Percentiles rank a stretch among this genome's conserved stretches.
Conservation (phyloP, 37 sponge, comb jelly and placozoan genomes). For the Lycopodina hypogea region DNA sequence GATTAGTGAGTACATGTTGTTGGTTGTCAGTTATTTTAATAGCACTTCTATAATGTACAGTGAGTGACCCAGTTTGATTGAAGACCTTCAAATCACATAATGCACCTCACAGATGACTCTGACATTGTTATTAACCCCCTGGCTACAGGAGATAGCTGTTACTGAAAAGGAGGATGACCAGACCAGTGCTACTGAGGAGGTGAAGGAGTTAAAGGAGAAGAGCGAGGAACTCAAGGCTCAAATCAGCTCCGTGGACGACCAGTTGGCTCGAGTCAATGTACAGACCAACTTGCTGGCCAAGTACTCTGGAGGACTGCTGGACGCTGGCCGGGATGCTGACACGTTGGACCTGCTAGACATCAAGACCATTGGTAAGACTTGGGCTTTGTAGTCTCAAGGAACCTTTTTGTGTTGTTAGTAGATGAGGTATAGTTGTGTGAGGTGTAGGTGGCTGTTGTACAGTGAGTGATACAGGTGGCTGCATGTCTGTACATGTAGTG, state of each 20-base stretch:
- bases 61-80: too few species aligned
- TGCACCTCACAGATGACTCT: too few species aligned
- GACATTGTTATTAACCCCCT: not conserved
- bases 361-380: slow-evolving; percentile 41
- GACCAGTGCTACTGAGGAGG: slow-evolving; percentile 22
- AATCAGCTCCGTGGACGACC: slow-evolving; percentile 13
- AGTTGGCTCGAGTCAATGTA: not conserved
- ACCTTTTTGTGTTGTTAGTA: not conserved
- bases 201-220: slow-evolving; percentile 31
- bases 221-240: not conserved
- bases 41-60: too few species aligned
- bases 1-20: too few species aligned
- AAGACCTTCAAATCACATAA: too few species aligned
- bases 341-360: slow-evolving; percentile 21
- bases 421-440: too few species aligned
- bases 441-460: too few species aligned
- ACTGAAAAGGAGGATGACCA: slow-evolving; percentile 39
- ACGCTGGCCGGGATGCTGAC: slow-evolving; percentile 23
- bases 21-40: too few species aligned
- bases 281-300: slow-evolving; percentile 17
- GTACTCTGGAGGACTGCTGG: slow-evolving; percentile 30
- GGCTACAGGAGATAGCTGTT: slow-evolving; percentile 38
- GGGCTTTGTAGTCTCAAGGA: too few species aligned
- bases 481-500: too few species aligned
- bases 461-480: too few species aligned